Base-by-base conservation (phyloP, 2,797 vertebrate genomes). In the Rhodeus uyekii region DNA sequence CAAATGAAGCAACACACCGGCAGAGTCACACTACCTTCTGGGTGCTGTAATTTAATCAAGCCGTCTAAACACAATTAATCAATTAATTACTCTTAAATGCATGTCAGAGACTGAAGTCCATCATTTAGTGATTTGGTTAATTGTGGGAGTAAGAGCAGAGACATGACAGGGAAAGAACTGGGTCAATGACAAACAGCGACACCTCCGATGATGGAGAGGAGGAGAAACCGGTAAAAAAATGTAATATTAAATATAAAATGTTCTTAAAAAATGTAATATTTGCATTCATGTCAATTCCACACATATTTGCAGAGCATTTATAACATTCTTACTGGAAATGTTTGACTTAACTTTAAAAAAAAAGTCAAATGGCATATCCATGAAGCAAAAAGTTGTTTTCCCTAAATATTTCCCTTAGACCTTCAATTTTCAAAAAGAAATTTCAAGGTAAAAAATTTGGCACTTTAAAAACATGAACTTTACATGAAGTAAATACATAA, bases 61-160 rank as follows among this genome's bases (percentile, higher is more conserved):
- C 74, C 60, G 50, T 86, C 67, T 76, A 87, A 89, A 86, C 85
- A 85, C 80, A 83, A 89, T 87, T 84, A 87, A 89, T 89, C 81
- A 84, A 86, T 83, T 88, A 87, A 87, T 88, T 86, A 87, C 73
- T 78, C 78, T 81, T 87, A 80, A 88, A 86, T 81, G 79, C 81
- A 75, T 85, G 88, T 84, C 87, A 84, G 67, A 85, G 78, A 78
- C 82, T 81, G 63, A 75, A 84, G 80, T 86, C 84, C 77, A 81
- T 86, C 86, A 76, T 82, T 86, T 86, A 85, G 80, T 82, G 68
- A 82, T 85, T 86, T 86, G 72, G 81, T 73, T 88, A 87, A 89
- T 87, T 86, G 83, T 82, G 68, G 74, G 69, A 53, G 68, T 58
- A 42, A 76, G 78, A 77, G 75, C 81, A 46, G 39, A 61, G 7